Conservation (phyloP, 2,113 vertebrate species). For the Setophaga petechia region DNA sequence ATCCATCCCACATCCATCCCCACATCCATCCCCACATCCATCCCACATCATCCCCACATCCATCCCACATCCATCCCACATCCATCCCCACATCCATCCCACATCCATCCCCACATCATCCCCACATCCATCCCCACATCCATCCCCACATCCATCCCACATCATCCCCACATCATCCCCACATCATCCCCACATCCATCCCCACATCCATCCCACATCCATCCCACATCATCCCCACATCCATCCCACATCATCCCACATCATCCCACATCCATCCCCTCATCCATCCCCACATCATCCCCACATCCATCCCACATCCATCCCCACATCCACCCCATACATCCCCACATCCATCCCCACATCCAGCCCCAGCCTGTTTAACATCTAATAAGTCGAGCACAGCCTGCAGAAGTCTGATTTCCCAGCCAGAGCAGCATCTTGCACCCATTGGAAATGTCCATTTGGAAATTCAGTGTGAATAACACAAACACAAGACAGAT, state of each 20-base stretch:
- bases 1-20: neutral
- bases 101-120: too few species aligned
- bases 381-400: conserved; percentile 8
- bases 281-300: neutral
- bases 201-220: neutral
- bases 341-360: too few species aligned
- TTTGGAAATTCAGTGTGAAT: conserved; percentile 70
- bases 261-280: too few species aligned
- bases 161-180: too few species aligned
- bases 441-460: conserved; percentile 58
- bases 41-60: too few species aligned
- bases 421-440: conserved; percentile 64
- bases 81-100: neutral
- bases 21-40: neutral
- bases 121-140: neutral
- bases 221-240: too few species aligned
- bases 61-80: too few species aligned
- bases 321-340: too few species aligned
- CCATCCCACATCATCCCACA: too few species aligned
- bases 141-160: neutral
- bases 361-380: neutral
- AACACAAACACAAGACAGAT: conserved; percentile 67
- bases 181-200: neutral
- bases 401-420: conserved; percentile 40
- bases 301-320: neutral